Conservation (phyloP, 2,113 vertebrate genomes). For the Thunnus thynnus region DNA sequence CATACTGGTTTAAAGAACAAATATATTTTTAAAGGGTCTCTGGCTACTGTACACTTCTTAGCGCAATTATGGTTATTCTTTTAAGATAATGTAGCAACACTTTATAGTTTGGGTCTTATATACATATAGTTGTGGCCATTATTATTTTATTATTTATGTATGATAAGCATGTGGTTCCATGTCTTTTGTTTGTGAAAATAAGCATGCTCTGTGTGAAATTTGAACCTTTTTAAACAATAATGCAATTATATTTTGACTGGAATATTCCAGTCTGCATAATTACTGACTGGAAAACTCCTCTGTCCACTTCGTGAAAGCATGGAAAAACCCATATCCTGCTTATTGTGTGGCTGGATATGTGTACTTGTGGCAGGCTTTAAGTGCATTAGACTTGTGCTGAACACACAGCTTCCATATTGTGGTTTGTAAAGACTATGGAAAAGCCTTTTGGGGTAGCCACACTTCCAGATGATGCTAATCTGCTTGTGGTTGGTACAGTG, state of each 20-base stretch:
- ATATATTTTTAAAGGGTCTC: neutral
- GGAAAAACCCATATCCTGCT: slow-evolving; percentile 93
- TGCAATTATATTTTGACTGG: slow-evolving; percentile 54
- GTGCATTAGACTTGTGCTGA: slow-evolving; percentile 83
- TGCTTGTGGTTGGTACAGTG: slow-evolving; percentile 68
- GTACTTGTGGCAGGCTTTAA: slow-evolving; percentile 85
- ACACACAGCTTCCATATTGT: slow-evolving; percentile 86
- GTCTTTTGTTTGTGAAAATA: slow-evolving; percentile 1
- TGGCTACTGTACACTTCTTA: neutral
- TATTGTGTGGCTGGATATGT: slow-evolving; percentile 79
- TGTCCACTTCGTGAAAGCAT: slow-evolving; percentile 87
- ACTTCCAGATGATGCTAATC: slow-evolving; percentile 77
- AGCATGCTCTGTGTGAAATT: neutral
- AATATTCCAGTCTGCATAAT: slow-evolving; percentile 58
- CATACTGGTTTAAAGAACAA: neutral
- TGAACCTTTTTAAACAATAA: slow-evolving; percentile 29
- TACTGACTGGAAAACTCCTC: slow-evolving; percentile 90
- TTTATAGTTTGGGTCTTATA: neutral
- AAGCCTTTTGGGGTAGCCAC: slow-evolving; percentile 80
- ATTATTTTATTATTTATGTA: neutral
- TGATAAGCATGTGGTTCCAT: neutral
- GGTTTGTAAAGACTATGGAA: slow-evolving; percentile 83
- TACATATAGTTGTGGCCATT: neutral
- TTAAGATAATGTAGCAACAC: neutral
- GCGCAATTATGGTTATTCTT: neutral